phyloP scores from a whole-genome alignment of 2,797 vertebrate genomes.

The Catamblyrhynchus diadema region DNA sequence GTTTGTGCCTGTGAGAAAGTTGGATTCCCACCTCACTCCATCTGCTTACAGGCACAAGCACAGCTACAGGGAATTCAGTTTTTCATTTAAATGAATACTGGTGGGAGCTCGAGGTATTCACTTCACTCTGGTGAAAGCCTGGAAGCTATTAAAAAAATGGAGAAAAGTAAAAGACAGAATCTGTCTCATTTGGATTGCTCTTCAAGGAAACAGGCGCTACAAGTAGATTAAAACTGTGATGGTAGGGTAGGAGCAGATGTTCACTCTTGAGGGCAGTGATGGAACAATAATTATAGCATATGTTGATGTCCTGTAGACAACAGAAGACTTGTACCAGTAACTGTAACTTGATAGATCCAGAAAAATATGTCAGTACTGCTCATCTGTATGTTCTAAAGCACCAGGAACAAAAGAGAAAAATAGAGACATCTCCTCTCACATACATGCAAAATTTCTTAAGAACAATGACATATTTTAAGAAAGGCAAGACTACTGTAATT shows the following conservation, averaged over 20 bases:
- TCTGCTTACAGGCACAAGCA: slow-evolving; percentile 31
- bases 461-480: neutral
- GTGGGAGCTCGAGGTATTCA: neutral
- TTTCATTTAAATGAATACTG: slow-evolving; percentile 30
- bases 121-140: neutral
- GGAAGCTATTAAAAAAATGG: neutral
- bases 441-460: neutral
- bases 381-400: neutral
- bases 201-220: slow-evolving; percentile 37
- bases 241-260: slow-evolving; percentile 19
- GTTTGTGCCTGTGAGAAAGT: neutral
- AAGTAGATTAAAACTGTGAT: slow-evolving; percentile 11
- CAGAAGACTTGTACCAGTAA: neutral
- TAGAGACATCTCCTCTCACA: neutral
- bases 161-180: neutral
- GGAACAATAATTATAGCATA: slow-evolving; percentile 33
- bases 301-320: neutral
- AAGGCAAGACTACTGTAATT: neutral
- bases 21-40: slow-evolving; percentile 30
- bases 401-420: neutral
- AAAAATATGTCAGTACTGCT: neutral
- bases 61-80: neutral
- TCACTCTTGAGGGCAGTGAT: slow-evolving; percentile 32
- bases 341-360: neutral
- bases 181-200: slow-evolving; percentile 2